These are phyloP conservation scores for Auanema sp. DNA, from an alignment of 2,888 invertebrate species.

Conservation along the genomic window DNA sequence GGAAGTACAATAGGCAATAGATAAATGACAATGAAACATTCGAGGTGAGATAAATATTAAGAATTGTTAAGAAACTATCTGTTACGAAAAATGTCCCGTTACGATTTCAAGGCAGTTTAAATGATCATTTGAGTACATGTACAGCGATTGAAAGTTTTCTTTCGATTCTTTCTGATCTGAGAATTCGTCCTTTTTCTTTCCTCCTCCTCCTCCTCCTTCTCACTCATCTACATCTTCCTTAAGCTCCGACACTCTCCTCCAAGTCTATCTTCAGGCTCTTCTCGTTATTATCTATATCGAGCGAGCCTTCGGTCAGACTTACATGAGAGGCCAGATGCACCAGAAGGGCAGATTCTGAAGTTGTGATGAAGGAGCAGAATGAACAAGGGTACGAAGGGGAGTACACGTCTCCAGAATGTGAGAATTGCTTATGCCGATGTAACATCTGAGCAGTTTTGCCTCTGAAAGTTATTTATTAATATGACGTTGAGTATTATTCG, in stretches of 20 bases:
- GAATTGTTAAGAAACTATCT: too few species aligned
- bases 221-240: neutral
- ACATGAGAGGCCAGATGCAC: slow-evolving; percentile 2
- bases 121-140: too few species aligned
- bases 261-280: neutral
- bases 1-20: too few species aligned
- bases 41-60: too few species aligned
- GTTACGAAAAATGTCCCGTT: too few species aligned
- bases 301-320: neutral
- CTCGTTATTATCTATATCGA: neutral
- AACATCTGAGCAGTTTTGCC: slow-evolving; percentile 3
- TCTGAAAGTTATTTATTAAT: slow-evolving; percentile 7
- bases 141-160: too few species aligned
- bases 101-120: too few species aligned
- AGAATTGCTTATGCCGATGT: slow-evolving; percentile 11
- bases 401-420: slow-evolving; percentile 13
- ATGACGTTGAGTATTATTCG: too few species aligned
- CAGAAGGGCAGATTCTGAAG: slow-evolving; percentile 15
- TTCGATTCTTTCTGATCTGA: too few species aligned
- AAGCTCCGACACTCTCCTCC: neutral
- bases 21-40: too few species aligned
- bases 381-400: slow-evolving; percentile 6
- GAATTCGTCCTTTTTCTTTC: slow-evolving; percentile 1
- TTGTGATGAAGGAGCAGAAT: slow-evolving; percentile 13
- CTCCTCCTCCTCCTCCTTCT: neutral